These are phyloP conservation scores for Rattus norvegicus DNA, from an alignment of 2,113 vertebrate genomes.

Conservation along the genomic window GRCr8 NC_086023.1:104688001-104688500, in stretches of 20 bases:
- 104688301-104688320: too few relatives aligned
- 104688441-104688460: too few relatives aligned
- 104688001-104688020: neutral
- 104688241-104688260: neutral
- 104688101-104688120: neutral
- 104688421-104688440: too few relatives aligned
- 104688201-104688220: neutral
- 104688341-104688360: too few relatives aligned
- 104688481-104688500: too few relatives aligned
- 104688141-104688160: slow-evolving; percentile 18
- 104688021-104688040: slow-evolving; percentile 19
- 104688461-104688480: too few relatives aligned
- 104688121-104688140: neutral
- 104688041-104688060: neutral
- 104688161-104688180: neutral
- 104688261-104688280: neutral
- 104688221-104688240: neutral
- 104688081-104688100: neutral
- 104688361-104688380: too few relatives aligned
- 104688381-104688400: too few relatives aligned
- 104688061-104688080: slow-evolving; percentile 22
- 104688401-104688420: too few relatives aligned
- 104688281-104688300: too few relatives aligned
- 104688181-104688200: slow-evolving; percentile 5
- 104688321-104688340: too few relatives aligned